Base-by-base conservation (phyloP, 2,888 invertebrate species). In the Yponomeuta cagnagella region DNA sequence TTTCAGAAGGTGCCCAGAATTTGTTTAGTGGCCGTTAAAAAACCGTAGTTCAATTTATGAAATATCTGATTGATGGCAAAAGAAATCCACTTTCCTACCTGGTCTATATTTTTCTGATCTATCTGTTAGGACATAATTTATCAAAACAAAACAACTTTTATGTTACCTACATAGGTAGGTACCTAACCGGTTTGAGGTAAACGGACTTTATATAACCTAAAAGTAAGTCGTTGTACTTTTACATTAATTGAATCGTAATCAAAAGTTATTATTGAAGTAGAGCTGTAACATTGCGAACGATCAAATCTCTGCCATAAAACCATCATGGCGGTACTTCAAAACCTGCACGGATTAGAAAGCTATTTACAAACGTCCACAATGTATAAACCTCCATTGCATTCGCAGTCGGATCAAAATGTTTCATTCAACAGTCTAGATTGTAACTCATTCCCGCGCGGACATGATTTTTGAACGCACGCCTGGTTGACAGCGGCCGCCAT, bases 381-480 rank as follows among this genome's bases (percentile, higher is more conserved):
- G 23, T 23, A 48, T 8, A 43, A 43, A 2, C 33, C 5, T 43
- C 6, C 43, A 5, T 43, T 43, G 9, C 12, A 48, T 43, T 68
- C 10, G 63, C 31, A 68, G 30, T 33, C n/a, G 63, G 63, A 52
- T 37, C 48, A 33, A 37, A 30, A 74, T 72, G 76, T 75, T 77
- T 76, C 76, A 75, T 76, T 77, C 74, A 75, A 74, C 87, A 88
- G 87, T 88, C 74, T 75, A 72, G 71, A 72, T 70, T 74, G 75
- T 75, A 76, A 70, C 84, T 76, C 75, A 81, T 80, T 48, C 71
- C 73, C 74, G 80, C 71, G 73, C 85, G 84, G 86, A 82, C 88
- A 88, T 85, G 86, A 76, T 77, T 79, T 75, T 76, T 74, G 78
- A 77, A 79, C 80, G 79, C 70, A 68, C 63, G 66, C 70, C 37